Evolutionary conservation across 1,140 invertebrate genomes (phyloP), one percentile per base, ranked within the genome.

Genomic region (Calliopsis andreniformis): DNA sequence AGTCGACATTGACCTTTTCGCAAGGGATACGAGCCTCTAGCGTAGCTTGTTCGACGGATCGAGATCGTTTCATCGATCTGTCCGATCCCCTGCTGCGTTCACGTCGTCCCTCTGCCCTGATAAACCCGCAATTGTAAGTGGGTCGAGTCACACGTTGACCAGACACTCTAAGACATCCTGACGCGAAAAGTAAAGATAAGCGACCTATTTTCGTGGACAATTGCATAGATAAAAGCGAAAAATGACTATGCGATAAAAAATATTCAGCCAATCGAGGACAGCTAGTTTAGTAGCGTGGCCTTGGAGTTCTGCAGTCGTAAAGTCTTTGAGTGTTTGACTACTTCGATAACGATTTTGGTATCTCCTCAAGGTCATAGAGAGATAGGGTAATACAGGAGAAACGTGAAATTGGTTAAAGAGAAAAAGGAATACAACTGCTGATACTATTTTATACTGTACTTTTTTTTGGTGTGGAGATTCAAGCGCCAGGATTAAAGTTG

Each of bases 1-100:
- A 28, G 47, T 25, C 32, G 63, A 67, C 71, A 76, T 71, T 83
- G 76, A 82, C 80, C 82, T 79, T 71, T 78, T 20, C 45, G 43
- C 42, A 35, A 6, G 16, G 3, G 42, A n/a, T 20, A 14, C 35
- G 66, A 69, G 51, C 63, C 30, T n/a, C 61, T 14, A 7, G 0
- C 3, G 3, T 25, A 4, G 23, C 25, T 20, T 61, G 32, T 16
- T 28, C 14, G 12, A 12, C n/a, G n/a, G 25, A 49, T 51, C 58
- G 28, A 71, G 45, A 39, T n/a, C 18, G 30, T 39, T 39, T n/a
- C 30, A 12, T 61, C 0, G 16, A 49, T 51, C 30, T 63, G 42
- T 63, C 18, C 10, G 7, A 0, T 2, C 20, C 10, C 35, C 35
- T 39, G 4, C 35, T 5, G 35, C 35, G 35, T 39, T 10, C 35